Evolutionary conservation across 2,797 vertebrate genomes (phyloP), one percentile per base, ranked within the genome.

Genomic region (Rhinogobio ventralis): DNA sequence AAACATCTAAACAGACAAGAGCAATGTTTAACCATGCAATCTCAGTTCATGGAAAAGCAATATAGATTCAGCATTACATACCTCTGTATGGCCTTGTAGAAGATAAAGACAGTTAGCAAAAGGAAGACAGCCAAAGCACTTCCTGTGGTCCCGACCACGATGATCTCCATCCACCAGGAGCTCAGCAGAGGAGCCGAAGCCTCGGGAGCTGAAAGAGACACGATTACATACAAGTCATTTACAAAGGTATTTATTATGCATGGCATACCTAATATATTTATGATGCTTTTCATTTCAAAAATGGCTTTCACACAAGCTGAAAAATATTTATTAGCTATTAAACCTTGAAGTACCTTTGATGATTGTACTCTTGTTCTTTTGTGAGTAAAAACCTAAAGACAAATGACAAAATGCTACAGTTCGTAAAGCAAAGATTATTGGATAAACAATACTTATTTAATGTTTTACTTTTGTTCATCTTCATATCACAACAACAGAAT

Each of bases 81-180:
- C 98, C 98, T 98, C 94, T 99, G 99, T 93, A 99, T 98, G 94
- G 98, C 97, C 95, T 99, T 99, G 96, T 98, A 99, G 95, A 97
- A 99, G 94, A 99, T 97, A 94, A 99, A 97, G 93, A 97, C 94
- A 89, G 96, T 96, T 92, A 98, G 92, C 51, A 97, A 94, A 88
- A 99, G 96, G 89, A 99, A 96, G 90, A 97, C 93, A 62, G 96
- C 91, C 57, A 96, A 96, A 90, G 96, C 90, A 9, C 96, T 97
- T 88, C 96, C 96, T 86, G 97, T 96, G 1, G 97, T 97, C 46
- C 96, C 94, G 74, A 97, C 90, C 87, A 98, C 96, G 90, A 96
- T 87, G 88, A 97, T 93, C 91, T 98, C 96, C 79, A 93, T 96
- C 97, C 98, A 97, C 97, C 97, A 99, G 82, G 96, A 96, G 86